Base-by-base conservation (phyloP, 1,140 invertebrate species). In the Cotesia chilonis region DNA sequence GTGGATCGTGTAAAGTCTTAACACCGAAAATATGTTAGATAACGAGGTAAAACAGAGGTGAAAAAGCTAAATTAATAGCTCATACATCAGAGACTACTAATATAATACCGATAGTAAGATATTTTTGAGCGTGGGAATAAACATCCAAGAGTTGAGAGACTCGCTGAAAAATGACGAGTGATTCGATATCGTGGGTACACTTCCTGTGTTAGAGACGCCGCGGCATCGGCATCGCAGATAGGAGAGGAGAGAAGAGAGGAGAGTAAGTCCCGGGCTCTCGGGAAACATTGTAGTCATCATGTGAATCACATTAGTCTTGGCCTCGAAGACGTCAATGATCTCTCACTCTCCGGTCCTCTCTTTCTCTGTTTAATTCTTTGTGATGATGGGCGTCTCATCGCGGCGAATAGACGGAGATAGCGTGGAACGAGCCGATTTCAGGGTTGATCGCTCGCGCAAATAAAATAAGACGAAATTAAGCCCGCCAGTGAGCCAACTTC, bases 341-440 rank as follows among this genome's bases (percentile, higher is more conserved):
- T 69, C 51, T 28, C 7, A 47, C 51, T 20, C 36, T 61, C 55
- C n/a, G 17, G 6, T 47, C 41, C 41, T 47, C 41, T 51, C 7
- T 12, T 47, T 47, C 6, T 9, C 41, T 47, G 6, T 47, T 47
- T 47, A 9, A 47, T 47, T 47, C 41, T 47, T 47, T 47, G 41
- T 47, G 41, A 47, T 47, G 41, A 47, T 47, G 41, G 41, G 41
- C 10, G 41, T 47, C 41, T 47, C 41, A 47, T 10, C 5, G 41
- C 1, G 41, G 2, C 41, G 41, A 47, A 47, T 10, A 47, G 41
- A 47, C 41, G 10, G 41, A 47, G 41, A 36, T 35, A 54, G 47
- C 47, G 75, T 72, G 75, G 78, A 74, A 74, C 41, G 75, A 73
- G 6, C 6, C 79, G 79, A 84, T 85, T 84, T 84, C 82, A 82